Conservation (phyloP, 2,888 invertebrate genomes). For the Ischnura elegans region DNA sequence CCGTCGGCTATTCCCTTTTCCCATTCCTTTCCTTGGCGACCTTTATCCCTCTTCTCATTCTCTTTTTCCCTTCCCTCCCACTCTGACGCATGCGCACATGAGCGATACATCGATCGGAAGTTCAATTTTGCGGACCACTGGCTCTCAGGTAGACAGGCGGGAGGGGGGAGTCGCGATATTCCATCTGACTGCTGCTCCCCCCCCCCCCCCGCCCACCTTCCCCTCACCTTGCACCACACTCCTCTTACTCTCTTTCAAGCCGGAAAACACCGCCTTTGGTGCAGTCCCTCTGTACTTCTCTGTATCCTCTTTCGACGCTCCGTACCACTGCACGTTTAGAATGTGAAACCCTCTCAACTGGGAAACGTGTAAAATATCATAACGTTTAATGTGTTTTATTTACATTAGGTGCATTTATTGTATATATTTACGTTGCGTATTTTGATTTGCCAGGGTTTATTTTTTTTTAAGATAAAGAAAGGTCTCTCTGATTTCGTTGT, state of each 20-base stretch:
- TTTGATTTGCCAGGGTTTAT: too few species aligned
- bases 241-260: neutral
- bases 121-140: conserved; percentile 61
- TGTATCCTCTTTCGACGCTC: neutral
- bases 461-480: too few species aligned
- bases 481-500: too few species aligned
- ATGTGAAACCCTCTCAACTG: too few species aligned
- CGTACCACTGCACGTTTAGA: too few species aligned
- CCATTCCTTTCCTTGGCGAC: neutral
- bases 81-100: conserved; percentile 26
- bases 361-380: too few species aligned
- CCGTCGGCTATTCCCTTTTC: neutral
- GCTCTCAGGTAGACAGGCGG: conserved; percentile 56
- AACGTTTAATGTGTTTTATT: too few species aligned
- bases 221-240: neutral
- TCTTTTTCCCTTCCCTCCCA: neutral
- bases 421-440: too few species aligned
- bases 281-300: neutral
- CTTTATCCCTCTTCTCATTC: neutral
- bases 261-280: neutral
- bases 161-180: conserved; percentile 33
- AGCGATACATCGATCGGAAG: conserved; percentile 59
- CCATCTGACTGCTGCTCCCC: conserved; percentile 27
- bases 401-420: too few species aligned
- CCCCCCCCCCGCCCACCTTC: neutral